Evolutionary conservation across 2,113 vertebrate species (phyloP), one percentile per base, ranked within the genome.

Genomic region (Phalacrocorax pelagicus): DNA sequence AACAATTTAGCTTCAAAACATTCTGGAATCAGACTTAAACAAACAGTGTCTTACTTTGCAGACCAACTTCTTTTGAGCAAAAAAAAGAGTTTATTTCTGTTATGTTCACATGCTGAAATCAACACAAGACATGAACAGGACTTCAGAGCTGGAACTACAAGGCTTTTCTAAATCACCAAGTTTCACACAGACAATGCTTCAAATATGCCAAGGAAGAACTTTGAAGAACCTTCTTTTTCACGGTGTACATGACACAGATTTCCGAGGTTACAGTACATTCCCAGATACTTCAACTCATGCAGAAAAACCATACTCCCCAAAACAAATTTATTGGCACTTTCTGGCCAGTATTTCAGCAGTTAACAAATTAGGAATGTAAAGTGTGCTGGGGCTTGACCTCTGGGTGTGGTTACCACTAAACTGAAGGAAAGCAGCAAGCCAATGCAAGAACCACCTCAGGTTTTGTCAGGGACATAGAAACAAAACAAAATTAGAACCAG

Each of bases 351-450:
- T 63, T 79, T 88, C 69, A 94, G 38, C 52, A 79, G 65, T 73
- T 65, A 51, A 79, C 61, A 17, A 69, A 90, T 70, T 13, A 32
- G 67, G 90, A 94, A 94, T 46, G 81, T 42, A 1, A 77, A 91
- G 78, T 73, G 78, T 49, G 62, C 81, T 54, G 27, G 24, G 78
- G 79, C 87, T 81, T 75, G 69, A 94, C 61, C 42, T 87, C 54
- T 30, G 66, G 87, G 90, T 90, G 94, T 78, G 96, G 81, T 67
- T 79, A 58, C 38, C 34, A 72, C 44, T 55, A 30, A 66, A 46
- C 32, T 22, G n/a, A 67, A 88, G 71, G 34, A 88, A 71, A 84
- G 30, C 62, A 94, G 94, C 90, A 92, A 91, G 90, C 58, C 86
- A 81, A 72, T 52, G 34, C 90, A 92, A 32, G 80, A 94, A 88